Evolutionary conservation across 2,113 vertebrate genomes (phyloP), one percentile per base, ranked within the genome.

Genomic region (Ammospiza caudacuta): DNA sequence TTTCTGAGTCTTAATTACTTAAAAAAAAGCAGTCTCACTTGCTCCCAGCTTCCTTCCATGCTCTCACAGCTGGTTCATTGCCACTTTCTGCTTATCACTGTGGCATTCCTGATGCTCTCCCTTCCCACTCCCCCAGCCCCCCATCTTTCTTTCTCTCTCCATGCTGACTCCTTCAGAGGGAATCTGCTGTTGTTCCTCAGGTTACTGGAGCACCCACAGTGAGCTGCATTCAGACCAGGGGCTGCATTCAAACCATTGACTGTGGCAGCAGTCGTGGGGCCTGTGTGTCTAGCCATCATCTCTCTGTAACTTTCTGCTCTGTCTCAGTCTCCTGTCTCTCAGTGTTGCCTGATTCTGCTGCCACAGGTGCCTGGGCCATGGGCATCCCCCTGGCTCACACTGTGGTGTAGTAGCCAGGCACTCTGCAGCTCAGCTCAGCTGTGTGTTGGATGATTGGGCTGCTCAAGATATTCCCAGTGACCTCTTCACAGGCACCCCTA

Each of bases 211-310:
- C 37, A 39, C 37, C 37, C 37, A 39, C 37, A 39, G 29, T 27
- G 52, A 39, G 52, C 21, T 47, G 21, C 37, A 11, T 20, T 52
- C 43, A 35, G 31, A 68, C 33, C 54, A 55, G 54, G 51, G 37
- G 51, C 19, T 52, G 21, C 62, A 15, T 12, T 49, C 39, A 39
- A 23, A 68, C 35, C 54, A 33, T 6, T 58, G 68, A 41, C 44
- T 15, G n/a, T 0, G 1, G 49, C 57, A 82, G 62, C 27, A 57
- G 9, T 12, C 0, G 0, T 6, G 44, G 8, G 6, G 5, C 19
- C 44, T 61, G 57, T 31, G 41, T 54, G 6, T 43, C 37, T 39
- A 39, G 37, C 37, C 37, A 39, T 39, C 37, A 29, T 35, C 43
- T 25, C 9, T 37, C 44, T 35, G 15, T 39, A 24, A 20, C 6